phyloP scores from a whole-genome alignment of 2,888 invertebrate species.

The Anticlea derivata region DNA sequence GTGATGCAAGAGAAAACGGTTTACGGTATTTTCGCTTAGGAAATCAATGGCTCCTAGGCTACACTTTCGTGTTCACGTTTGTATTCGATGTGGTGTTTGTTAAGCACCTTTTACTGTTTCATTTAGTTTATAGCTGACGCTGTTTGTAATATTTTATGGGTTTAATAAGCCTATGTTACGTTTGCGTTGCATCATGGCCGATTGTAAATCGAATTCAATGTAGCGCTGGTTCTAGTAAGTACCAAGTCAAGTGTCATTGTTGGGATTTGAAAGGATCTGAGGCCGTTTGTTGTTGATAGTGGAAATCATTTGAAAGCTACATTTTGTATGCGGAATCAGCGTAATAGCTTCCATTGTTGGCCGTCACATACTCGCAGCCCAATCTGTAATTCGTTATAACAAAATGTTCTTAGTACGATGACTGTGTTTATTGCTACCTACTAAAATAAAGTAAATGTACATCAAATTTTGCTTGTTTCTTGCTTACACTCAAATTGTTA shows the following conservation, averaged over 20 bases:
- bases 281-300: background rate
- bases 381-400: no score
- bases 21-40: no score
- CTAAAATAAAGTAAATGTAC: no score
- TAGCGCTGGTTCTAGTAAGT: background rate
- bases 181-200: slow-evolving; percentile 13
- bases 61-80: slow-evolving; percentile 17
- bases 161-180: slow-evolving; percentile 22
- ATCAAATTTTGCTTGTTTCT: no score
- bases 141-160: slow-evolving; percentile 31
- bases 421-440: no score
- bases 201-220: slow-evolving; percentile 12
- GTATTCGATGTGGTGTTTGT: slow-evolving; percentile 23
- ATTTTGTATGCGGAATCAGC: no score
- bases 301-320: background rate
- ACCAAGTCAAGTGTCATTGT: slow-evolving; percentile 2
- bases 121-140: slow-evolving; percentile 31
- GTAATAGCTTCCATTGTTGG: no score
- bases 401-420: no score
- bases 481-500: no score
- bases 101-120: slow-evolving; percentile 32
- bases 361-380: no score
- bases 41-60: background rate
- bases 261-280: slow-evolving; percentile 2
- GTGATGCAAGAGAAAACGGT: no score